Evolutionary conservation across 2,797 vertebrate genomes (phyloP), one percentile per base, ranked within the genome.

Genomic region (Myripristis murdjan): DNA sequence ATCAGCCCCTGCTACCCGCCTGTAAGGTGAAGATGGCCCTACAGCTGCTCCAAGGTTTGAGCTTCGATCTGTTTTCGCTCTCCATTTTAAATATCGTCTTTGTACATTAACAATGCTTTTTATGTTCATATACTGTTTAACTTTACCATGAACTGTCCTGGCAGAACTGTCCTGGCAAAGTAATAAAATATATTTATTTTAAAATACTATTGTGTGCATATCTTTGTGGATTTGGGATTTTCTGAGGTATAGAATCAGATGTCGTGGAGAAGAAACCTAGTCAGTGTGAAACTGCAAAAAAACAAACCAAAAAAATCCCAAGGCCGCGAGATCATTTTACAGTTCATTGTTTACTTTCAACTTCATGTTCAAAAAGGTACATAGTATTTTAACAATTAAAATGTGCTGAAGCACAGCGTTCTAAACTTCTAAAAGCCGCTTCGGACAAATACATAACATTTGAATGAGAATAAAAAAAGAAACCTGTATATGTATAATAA

Each of bases 131-230:
- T 97, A 95, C 95, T 95, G 96, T 97, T 97, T 96, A 96, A 95
- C 96, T 97, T 97, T 96, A 97, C 95, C 96, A 97, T 97, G 95
- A 95, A 95, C 95, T 97, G 95, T 96, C 95, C 95, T 98, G 96
- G 97, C 95, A 97, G 94, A 98, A 95, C 95, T 97, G 95, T 96
- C 95, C 95, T 98, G 96, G 97, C 95, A 97, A 94, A 98, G 97
- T 96, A 98, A 98, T 98, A 97, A 94, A 97, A 97, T 97, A 96
- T 98, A 98, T 98, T 98, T 98, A 98, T 98, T 98, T 98, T 97
- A 97, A 96, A 95, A 71, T 67, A 43, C 15, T 2, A 1, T 31
- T 37, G 41, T 68, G 48, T 51, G 52, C 5, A 14, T 56, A 11
- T 23, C n/a, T 53, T 58, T 58, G 2, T 14, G 5, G 49, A 24